phyloP scores from a whole-genome alignment of 2,113 vertebrate genomes.

The Zonotrichia leucophrys region DNA sequence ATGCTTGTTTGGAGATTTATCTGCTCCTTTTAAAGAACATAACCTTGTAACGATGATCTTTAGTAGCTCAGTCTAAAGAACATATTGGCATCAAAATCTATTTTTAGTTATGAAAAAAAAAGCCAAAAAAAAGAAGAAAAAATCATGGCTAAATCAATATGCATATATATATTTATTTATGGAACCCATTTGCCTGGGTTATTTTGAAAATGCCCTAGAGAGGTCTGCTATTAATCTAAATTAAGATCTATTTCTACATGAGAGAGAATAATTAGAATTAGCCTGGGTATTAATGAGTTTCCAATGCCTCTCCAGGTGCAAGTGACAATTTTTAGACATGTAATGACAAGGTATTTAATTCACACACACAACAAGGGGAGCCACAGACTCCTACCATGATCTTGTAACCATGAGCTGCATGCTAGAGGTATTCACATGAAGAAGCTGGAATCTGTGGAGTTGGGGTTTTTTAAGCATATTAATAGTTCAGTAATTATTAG shows the following conservation, averaged over 20 bases:
- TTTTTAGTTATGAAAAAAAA: background rate
- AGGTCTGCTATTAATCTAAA: background rate
- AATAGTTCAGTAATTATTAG: background rate
- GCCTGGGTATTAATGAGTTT: background rate
- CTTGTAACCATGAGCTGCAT: background rate
- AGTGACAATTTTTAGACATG: background rate
- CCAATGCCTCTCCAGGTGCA: background rate
- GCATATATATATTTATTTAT: background rate
- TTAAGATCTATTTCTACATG: background rate
- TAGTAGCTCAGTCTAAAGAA: background rate
- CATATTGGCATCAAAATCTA: background rate
- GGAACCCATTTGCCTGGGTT: background rate
- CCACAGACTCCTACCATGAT: fast-evolving
- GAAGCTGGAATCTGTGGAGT: background rate
- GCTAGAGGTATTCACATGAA: background rate
- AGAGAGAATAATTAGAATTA: background rate
- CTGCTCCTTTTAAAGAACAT: background rate
- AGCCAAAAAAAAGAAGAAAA: background rate
- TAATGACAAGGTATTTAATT: background rate
- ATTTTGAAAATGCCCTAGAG: background rate
- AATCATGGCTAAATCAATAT: background rate
- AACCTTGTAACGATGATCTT: background rate
- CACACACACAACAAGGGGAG: background rate
- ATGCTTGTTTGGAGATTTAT: background rate
- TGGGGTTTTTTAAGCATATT: background rate